Percentiles rank a stretch among this genome's conserved stretches.
These are phyloP conservation scores for Anticlea derivata DNA, from an alignment of 2,888 invertebrate species.

Conservation along the genomic window DNA sequence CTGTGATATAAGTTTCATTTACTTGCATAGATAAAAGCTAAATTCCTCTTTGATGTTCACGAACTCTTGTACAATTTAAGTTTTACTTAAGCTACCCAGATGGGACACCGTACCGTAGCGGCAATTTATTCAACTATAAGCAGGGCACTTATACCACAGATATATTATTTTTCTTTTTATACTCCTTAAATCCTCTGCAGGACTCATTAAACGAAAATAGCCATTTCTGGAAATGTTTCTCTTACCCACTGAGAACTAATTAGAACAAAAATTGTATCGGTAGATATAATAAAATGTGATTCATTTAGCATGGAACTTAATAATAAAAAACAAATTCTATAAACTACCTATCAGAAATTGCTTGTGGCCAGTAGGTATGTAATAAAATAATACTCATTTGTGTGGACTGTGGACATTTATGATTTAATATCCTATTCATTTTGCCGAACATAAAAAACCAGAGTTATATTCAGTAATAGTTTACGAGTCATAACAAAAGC, in stretches of 20 bases:
- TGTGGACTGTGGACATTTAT: slow-evolving; percentile 5
- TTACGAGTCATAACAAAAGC: slow-evolving; percentile 24
- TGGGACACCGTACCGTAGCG: slow-evolving; percentile 18
- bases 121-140: slow-evolving; percentile 26
- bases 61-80: slow-evolving; percentile 28
- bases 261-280: no score
- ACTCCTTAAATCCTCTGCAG: no score
- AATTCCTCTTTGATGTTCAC: background rate
- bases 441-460: slow-evolving; percentile 13
- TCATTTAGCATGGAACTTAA: no score
- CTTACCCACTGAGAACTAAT: no score
- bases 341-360: background rate
- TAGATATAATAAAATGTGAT: no score
- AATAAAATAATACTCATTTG: slow-evolving; percentile 1
- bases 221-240: no score
- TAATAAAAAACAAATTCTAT: no score
- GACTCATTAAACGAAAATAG: no score
- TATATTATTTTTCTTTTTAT: background rate
- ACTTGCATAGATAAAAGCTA: background rate
- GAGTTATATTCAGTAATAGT: slow-evolving; percentile 20
- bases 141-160: background rate
- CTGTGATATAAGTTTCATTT: slow-evolving; percentile 19
- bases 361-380: background rate
- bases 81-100: slow-evolving; percentile 28
- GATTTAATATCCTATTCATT: slow-evolving; percentile 14